Percentiles rank a stretch among this genome's conserved stretches.
Evolutionary conservation across 2,113 vertebrate species (phyloP).

Genomic region (Clarias gariepinus): DNA sequence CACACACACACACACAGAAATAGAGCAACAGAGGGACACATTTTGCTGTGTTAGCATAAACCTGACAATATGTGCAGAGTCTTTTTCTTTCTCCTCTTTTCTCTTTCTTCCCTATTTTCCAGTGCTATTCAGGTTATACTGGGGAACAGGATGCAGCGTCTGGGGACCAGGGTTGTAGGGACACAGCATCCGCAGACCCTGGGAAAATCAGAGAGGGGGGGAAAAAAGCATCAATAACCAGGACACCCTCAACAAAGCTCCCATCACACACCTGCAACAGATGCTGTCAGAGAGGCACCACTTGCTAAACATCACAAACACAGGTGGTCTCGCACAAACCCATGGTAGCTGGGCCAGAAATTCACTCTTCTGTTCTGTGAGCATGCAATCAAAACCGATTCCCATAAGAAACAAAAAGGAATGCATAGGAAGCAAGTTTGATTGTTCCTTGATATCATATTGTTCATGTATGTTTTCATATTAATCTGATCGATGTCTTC

Average conservation of each 20-base stretch:
- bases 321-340: constrained; percentile 50
- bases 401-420: constrained; percentile 75
- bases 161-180: constrained; percentile 71
- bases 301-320: constrained; percentile 35
- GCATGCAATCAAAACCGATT: constrained; percentile 67
- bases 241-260: constrained; percentile 72
- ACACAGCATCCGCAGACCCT: constrained; percentile 73
- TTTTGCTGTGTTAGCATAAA: constrained; percentile 65
- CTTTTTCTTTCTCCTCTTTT: constrained; percentile 27
- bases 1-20: constrained; percentile 52
- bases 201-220: constrained; percentile 67
- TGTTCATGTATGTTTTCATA: constrained; percentile 61
- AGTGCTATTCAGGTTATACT: constrained; percentile 79
- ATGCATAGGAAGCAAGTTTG: constrained; percentile 76
- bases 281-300: constrained; percentile 37
- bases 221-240: constrained; percentile 66
- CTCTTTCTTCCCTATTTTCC: constrained; percentile 61
- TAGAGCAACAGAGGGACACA: constrained; percentile 46
- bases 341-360: constrained; percentile 59
- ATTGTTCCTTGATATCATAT: constrained; percentile 48
- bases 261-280: constrained; percentile 72
- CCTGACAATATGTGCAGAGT: constrained; percentile 48
- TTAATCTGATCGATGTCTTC: constrained; percentile 69
- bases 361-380: constrained; percentile 56
- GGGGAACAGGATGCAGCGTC: constrained; percentile 77